phyloP scores from a whole-genome alignment of 2,797 vertebrate species.

The Pagetopsis macropterus region DNA sequence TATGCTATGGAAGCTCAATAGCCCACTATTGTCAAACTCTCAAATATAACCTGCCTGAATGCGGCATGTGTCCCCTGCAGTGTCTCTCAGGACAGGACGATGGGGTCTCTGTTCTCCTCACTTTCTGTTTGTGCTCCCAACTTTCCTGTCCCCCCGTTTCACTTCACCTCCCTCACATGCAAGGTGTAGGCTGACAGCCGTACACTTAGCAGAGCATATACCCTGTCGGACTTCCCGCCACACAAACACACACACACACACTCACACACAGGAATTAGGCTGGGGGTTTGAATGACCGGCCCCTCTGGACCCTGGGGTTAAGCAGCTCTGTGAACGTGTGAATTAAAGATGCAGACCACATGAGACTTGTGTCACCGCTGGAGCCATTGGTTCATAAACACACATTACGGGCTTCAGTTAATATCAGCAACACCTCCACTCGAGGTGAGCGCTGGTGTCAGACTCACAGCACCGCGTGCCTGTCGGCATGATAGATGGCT shows the following conservation, averaged over 20 bases:
- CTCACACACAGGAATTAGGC: background rate
- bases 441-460: constrained; percentile 53
- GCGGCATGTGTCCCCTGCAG: too few relatives aligned
- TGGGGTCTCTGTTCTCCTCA: background rate
- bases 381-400: constrained; percentile 46
- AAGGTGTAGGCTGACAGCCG: constrained; percentile 49
- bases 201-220: constrained; percentile 42
- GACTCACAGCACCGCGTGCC: constrained; percentile 38
- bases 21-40: too few relatives aligned
- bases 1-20: too few relatives aligned
- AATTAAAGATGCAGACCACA: constrained; percentile 60
- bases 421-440: constrained; percentile 62
- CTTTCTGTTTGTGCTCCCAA: constrained; percentile 5
- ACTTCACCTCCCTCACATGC: constrained; percentile 15
- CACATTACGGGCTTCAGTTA: constrained; percentile 58
- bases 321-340: constrained; percentile 34
- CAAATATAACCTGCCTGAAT: too few relatives aligned
- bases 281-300: constrained; percentile 18
- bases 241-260: constrained; percentile 1
- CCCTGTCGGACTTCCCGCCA: constrained; percentile 20
- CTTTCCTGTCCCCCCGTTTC: constrained; percentile 17
- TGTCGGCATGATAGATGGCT: constrained; percentile 73
- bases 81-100: too few relatives aligned
- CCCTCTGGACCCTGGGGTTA: constrained; percentile 37
- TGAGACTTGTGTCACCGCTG: constrained; percentile 30